Conservation (phyloP, 1,140 invertebrate species). For the Apis laboriosa region DNA sequence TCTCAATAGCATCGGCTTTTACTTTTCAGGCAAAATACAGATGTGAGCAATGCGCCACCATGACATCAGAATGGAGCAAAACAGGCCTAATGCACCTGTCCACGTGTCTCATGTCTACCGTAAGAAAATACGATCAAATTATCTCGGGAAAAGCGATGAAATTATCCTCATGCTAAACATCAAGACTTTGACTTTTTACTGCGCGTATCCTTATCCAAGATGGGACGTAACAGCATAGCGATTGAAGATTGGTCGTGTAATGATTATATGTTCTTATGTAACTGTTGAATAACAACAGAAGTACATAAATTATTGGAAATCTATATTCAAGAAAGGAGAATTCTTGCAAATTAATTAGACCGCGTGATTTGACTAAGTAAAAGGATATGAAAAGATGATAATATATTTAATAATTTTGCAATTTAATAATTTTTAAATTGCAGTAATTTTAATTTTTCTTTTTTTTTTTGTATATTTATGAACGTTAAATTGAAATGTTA, state of each 20-base stretch:
- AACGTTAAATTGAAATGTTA: too few relatives aligned
- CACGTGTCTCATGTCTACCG: conserved; percentile 6
- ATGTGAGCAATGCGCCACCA: conserved; percentile 25
- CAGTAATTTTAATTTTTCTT: too few relatives aligned
- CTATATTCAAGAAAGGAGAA: neutral
- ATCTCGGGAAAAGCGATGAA: conserved; percentile 3
- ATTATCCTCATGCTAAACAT: neutral
- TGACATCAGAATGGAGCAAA: conserved; percentile 55
- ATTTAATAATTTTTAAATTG: too few relatives aligned
- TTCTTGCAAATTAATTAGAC: neutral
- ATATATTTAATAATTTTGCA: neutral
- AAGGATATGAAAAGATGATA: neutral
- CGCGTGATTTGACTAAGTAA: fast-evolving
- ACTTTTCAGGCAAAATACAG: conserved; percentile 58
- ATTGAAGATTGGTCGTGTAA: neutral
- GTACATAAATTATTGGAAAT: neutral
- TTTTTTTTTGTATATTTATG: too few relatives aligned
- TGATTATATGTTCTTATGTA: neutral
- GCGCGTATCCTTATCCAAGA: too few relatives aligned
- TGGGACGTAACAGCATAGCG: neutral
- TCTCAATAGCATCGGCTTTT: conserved; percentile 58
- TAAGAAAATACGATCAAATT: conserved; percentile 3
- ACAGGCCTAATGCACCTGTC: conserved; percentile 48
- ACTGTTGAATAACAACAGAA: neutral
- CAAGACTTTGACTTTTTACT: too few relatives aligned